Evolutionary conservation across 2,888 invertebrate genomes (phyloP).

Genomic region (Perizoma flavofasciatum): DNA sequence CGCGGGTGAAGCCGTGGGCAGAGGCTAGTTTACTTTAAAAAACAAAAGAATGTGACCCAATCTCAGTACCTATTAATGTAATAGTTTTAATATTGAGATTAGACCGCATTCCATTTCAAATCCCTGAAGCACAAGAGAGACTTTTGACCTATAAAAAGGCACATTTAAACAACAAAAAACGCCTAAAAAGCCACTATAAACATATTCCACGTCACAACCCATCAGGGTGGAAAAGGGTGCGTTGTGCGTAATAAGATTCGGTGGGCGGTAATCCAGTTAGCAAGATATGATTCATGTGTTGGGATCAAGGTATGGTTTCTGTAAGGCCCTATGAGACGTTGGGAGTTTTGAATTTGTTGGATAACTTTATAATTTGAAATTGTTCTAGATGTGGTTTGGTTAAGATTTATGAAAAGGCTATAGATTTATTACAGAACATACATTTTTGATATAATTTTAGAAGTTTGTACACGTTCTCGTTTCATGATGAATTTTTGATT

Average conservation of each 20-base stretch:
- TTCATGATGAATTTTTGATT: no score
- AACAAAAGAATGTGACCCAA: no score
- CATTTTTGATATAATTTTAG: no score
- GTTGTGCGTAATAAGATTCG: conserved; percentile 77
- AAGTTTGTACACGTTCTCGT: no score
- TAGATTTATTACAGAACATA: neutral
- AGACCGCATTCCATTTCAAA: no score
- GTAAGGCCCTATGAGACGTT: conserved; percentile 24
- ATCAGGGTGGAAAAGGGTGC: conserved; percentile 74
- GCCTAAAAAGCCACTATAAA: conserved; percentile 17
- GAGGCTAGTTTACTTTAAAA: no score
- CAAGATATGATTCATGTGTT: conserved; percentile 75
- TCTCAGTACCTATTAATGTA: no score
- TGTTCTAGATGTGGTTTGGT: neutral
- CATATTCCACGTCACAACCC: conserved; percentile 54
- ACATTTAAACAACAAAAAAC: conserved; percentile 35
- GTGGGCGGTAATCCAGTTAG: conserved; percentile 71
- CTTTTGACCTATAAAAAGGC: conserved; percentile 46
- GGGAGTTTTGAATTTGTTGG: conserved; percentile 5
- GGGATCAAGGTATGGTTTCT: conserved; percentile 33
- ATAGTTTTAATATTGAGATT: no score
- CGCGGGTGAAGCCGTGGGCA: no score
- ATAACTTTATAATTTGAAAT: conserved; percentile 13
- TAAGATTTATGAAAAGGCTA: neutral
- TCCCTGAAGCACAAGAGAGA: no score